These are phyloP conservation scores for Drosophila barbarae DNA, from an alignment of 2,888 invertebrate genomes.

Conservation along the genomic window DNA sequence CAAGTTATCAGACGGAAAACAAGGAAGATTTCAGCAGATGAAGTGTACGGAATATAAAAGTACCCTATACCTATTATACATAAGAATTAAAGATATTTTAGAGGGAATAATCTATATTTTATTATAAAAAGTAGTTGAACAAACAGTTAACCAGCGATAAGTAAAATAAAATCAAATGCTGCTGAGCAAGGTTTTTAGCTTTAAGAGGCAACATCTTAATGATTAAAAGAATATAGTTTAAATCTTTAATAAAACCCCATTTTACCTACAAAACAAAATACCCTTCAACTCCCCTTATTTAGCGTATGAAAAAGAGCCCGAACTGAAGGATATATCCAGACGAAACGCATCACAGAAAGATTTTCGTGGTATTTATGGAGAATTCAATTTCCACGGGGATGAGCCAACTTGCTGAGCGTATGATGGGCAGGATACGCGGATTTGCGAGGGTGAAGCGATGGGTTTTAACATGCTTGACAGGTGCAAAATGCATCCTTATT, in stretches of 20 bases:
- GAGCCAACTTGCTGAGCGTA: conserved; percentile 14
- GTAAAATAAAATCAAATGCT: too few species aligned
- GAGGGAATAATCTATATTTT: too few species aligned
- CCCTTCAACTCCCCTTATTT: background rate
- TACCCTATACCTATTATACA: background rate
- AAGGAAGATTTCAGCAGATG: background rate
- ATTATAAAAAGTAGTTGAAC: too few species aligned
- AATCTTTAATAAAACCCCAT: too few species aligned
- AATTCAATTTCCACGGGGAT: conserved; percentile 35
- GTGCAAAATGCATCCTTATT: conserved; percentile 16
- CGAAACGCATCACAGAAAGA: conserved; percentile 5
- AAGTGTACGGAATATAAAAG: background rate
- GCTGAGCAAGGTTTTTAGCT: too few species aligned
- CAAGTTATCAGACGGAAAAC: conserved; percentile 26
- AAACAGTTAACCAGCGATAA: too few species aligned
- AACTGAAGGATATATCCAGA: conserved; percentile 3
- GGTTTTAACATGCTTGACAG: conserved; percentile 21
- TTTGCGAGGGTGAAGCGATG: background rate
- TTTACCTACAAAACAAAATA: background rate
- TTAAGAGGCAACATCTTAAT: background rate
- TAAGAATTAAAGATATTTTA: too few species aligned
- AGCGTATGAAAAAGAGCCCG: background rate
- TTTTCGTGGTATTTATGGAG: conserved; percentile 33
- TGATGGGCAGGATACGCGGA: conserved; percentile 11
- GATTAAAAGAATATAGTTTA: background rate